Evolutionary conservation across 35 echinoderm and acorn worm genomes (phyloP), one percentile per base, ranked within the genome.

Genomic region (Holothuria glaberrima): DNA sequence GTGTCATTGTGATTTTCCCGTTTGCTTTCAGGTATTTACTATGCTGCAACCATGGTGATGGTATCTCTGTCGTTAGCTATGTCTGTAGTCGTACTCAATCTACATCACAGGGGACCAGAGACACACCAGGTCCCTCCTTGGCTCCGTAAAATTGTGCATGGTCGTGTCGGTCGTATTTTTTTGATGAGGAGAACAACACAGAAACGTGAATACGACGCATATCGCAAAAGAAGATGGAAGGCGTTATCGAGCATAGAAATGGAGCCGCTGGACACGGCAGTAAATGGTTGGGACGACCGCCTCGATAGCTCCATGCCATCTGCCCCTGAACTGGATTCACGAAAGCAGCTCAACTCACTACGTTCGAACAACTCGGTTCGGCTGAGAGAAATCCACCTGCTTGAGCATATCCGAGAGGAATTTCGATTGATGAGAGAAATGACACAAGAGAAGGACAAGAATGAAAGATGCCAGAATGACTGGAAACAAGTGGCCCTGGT

Each of bases 401-500:
- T 99, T 6, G 67, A 89, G 30, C 60, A 88, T 16, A 92, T 99
- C 28, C 88, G 90, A 32, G 93, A 93, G 28, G 97, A 99, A 45
- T 99, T 99, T 74, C 88, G 92, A 72, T 79, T 78, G 36, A 60
- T 99, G 52, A 86, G 91, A 33, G 75, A 83, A 38, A 88, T 90
- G 5, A 78, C 92, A 28, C 59, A 72, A 50, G 93, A 90, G 16
- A 99, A 92, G 38, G 83, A 92, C 19, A 91, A 91, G 26, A 86
- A 89, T n/a, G 88, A 90, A 58, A 86, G 68, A 65, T 93, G 82
- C 58, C 78, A 92, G 28, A 90, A 89, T 48, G 97, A 99, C 36
- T 99, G 97, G 97, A 99, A 93, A 46, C 97, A 99, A 60, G 97
- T 99, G 5, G 97, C 97, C 5, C n/a, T 95, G 78, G 93, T 99